These are phyloP conservation scores for Conchocele bisecta DNA, from an alignment of 2,888 invertebrate genomes.

Conservation along the genomic window DNA sequence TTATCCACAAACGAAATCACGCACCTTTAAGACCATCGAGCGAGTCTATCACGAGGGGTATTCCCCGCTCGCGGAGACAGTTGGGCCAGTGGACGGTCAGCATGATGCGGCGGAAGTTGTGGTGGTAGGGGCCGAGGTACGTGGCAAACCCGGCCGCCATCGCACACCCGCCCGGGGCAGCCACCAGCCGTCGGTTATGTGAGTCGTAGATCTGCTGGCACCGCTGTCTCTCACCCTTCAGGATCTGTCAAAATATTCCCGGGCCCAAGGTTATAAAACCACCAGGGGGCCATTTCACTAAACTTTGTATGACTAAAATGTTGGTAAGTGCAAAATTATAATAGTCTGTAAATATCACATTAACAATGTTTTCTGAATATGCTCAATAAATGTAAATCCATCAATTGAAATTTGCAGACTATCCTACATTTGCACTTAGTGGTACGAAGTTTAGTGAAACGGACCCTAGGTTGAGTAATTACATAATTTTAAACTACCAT, in stretches of 20 bases:
- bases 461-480: no score
- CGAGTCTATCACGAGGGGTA: slow-evolving; percentile 81
- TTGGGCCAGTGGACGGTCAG: slow-evolving; percentile 82
- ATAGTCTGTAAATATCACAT: no score
- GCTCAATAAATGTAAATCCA: no score
- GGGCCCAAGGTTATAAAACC: no score
- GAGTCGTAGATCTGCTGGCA: slow-evolving; percentile 80
- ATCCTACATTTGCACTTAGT: no score
- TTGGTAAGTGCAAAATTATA: no score
- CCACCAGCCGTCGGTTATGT: slow-evolving; percentile 70
- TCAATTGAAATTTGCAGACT: no score
- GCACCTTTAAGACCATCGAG: slow-evolving; percentile 79
- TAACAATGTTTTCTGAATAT: no score
- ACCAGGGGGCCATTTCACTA: no score
- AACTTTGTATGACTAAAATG: no score
- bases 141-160: slow-evolving; percentile 80
- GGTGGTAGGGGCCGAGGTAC: slow-evolving; percentile 82
- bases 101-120: slow-evolving; percentile 81
- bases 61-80: slow-evolving; percentile 81
- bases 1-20: neutral
- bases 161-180: slow-evolving; percentile 79
- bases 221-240: slow-evolving; percentile 73
- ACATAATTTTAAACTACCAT: no score
- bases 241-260: slow-evolving; percentile 65
- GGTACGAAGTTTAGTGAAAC: no score